A percentile compares a stretch with the other conserved stretches of the same genome.
phyloP scores from a whole-genome alignment of 2,113 vertebrate genomes.

The Megalops atlanticus region DNA sequence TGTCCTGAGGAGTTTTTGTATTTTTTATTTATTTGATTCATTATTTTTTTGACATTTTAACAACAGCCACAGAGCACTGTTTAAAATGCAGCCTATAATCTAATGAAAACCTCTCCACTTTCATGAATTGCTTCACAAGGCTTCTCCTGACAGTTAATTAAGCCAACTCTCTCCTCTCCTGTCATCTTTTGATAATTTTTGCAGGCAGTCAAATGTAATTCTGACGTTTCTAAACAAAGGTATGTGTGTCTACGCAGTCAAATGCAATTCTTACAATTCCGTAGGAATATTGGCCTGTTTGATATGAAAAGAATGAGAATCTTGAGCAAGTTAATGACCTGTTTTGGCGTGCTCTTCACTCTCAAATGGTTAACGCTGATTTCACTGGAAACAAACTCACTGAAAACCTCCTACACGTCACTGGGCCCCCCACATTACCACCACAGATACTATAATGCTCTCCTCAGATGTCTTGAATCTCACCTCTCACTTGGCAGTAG shows the following conservation, averaged over 20 bases:
- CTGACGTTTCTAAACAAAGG: not conserved
- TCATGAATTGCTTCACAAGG: not conserved
- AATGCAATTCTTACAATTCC: not conserved
- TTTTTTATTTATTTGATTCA: no score
- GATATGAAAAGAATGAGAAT: no score
- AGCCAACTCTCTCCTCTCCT: not conserved
- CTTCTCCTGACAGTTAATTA: slow-evolving; percentile 5
- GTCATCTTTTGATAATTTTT: not conserved
- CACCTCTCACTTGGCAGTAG: not conserved
- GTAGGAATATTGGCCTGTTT: not conserved
- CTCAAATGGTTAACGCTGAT: no score
- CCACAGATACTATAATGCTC: no score
- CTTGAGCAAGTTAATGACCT: no score
- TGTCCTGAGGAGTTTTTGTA: not conserved
- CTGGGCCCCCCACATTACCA: no score
- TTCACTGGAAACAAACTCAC: no score
- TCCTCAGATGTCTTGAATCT: no score
- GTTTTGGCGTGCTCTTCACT: no score
- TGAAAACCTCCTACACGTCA: no score
- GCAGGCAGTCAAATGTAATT: not conserved
- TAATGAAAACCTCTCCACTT: not conserved
- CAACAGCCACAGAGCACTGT: not conserved
- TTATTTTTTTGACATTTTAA: not conserved
- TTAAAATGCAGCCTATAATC: not conserved
- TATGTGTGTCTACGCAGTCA: not conserved